phyloP scores from a whole-genome alignment of 2,797 vertebrate species.

The Muscicapa comitata region DNA sequence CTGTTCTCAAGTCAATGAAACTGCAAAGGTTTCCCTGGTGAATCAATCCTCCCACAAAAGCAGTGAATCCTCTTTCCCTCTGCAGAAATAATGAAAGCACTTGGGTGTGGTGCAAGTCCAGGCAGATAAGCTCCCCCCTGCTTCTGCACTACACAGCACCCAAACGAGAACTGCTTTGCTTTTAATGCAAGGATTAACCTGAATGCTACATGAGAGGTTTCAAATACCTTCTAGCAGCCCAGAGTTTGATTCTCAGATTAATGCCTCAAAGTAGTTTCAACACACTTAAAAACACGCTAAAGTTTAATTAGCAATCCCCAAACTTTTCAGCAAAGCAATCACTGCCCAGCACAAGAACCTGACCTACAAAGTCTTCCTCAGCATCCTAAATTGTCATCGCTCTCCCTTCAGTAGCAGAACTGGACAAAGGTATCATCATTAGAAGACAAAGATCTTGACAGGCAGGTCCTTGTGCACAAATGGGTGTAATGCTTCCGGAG shows the following conservation, averaged over 20 bases:
- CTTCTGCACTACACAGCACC: background rate
- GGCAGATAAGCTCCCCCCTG: rapidly evolving
- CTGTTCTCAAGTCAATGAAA: background rate
- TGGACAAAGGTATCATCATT: constrained; percentile 87
- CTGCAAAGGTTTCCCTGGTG: background rate
- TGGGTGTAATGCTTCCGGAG: rapidly evolving
- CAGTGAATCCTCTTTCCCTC: background rate
- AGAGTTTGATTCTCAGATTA: background rate
- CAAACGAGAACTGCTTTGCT: background rate
- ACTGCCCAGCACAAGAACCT: background rate
- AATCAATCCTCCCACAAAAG: background rate
- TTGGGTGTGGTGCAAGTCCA: background rate
- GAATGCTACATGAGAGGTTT: rapidly evolving
- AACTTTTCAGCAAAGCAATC: background rate
- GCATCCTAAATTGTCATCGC: constrained; percentile 77
- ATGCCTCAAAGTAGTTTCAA: background rate
- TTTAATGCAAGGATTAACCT: background rate
- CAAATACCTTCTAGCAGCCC: background rate
- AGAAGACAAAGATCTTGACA: constrained; percentile 71
- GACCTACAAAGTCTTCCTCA: constrained; percentile 79
- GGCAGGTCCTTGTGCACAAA: background rate
- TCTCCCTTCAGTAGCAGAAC: constrained; percentile 93
- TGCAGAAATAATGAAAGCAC: background rate
- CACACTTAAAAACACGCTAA: background rate
- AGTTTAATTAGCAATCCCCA: background rate